Conservation (phyloP, 2,888 invertebrate genomes). For the Caenorhabditis panamensis region DNA sequence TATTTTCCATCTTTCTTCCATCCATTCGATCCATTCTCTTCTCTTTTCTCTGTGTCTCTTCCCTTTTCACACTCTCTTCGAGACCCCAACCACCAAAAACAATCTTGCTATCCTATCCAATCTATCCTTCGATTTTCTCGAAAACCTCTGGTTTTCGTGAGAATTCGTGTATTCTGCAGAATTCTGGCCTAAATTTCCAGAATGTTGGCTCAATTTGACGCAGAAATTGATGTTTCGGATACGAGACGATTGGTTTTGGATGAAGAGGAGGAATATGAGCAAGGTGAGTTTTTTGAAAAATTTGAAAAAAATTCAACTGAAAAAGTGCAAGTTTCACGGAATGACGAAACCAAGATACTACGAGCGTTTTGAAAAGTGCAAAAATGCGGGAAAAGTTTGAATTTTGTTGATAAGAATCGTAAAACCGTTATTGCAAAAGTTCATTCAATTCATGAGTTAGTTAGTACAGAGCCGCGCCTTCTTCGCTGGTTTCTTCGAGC, state of each 20-base stretch:
- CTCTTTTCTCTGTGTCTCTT: too few relatives aligned
- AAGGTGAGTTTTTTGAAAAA: background rate
- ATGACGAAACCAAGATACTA: constrained; percentile 10
- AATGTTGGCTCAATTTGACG: too few relatives aligned
- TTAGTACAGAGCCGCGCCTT: too few relatives aligned
- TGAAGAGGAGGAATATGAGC: background rate
- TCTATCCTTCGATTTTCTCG: background rate
- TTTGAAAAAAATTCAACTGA: background rate
- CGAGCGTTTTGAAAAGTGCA: constrained; percentile 13
- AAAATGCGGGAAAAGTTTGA: constrained; percentile 25
- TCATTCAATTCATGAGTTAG: too few relatives aligned
- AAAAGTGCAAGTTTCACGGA: constrained; percentile 23
- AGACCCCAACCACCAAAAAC: background rate
- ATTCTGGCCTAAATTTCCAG: background rate
- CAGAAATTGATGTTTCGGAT: constrained; percentile 26
- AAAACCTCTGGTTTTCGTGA: background rate
- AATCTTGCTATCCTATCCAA: constrained; percentile 14
- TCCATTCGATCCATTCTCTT: background rate
- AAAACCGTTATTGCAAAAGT: too few relatives aligned
- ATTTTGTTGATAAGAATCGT: constrained; percentile 14
- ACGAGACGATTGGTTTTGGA: constrained; percentile 18
- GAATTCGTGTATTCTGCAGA: background rate
- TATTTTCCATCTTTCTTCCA: background rate
- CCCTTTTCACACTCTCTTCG: background rate
- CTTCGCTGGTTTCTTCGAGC: too few relatives aligned